These are phyloP conservation scores for Euura saliciscinereae DNA, from an alignment of 1,140 invertebrate species.

Conservation along the genomic window DNA sequence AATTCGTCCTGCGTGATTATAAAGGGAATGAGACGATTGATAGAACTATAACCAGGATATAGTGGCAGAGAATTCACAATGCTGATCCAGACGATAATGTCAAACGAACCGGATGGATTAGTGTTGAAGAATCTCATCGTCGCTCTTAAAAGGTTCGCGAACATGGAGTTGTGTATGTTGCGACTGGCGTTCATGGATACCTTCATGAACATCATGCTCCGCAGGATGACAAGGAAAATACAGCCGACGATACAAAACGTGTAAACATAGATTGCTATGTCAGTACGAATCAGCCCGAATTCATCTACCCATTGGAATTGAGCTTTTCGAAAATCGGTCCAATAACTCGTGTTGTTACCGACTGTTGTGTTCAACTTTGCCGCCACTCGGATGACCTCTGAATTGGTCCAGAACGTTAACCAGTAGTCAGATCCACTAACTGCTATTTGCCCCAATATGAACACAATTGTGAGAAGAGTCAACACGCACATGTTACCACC, in stretches of 20 bases:
- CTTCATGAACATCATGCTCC: slow-evolving; percentile 71
- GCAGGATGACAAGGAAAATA: background rate
- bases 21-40: too few relatives aligned
- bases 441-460: slow-evolving; percentile 71
- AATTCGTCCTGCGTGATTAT: slow-evolving; percentile 65
- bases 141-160: slow-evolving; percentile 71
- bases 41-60: too few relatives aligned
- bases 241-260: background rate
- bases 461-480: slow-evolving; percentile 61
- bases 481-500: slow-evolving; percentile 69
- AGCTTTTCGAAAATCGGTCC: background rate
- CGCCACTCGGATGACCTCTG: slow-evolving; percentile 48
- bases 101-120: slow-evolving; percentile 64
- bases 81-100: too few relatives aligned
- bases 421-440: slow-evolving; percentile 81
- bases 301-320: background rate
- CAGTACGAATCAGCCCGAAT: background rate
- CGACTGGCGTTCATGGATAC: slow-evolving; percentile 80
- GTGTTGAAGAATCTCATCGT: slow-evolving; percentile 61
- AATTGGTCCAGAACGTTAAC: slow-evolving; percentile 75
- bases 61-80: too few relatives aligned
- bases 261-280: background rate
- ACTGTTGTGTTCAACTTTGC: too few relatives aligned
- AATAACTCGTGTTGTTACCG: background rate
- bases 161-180: slow-evolving; percentile 81